These are phyloP conservation scores for Centruroides sculpturatus DNA, from an alignment of 1,140 invertebrate genomes.

Conservation along the genomic window DNA sequence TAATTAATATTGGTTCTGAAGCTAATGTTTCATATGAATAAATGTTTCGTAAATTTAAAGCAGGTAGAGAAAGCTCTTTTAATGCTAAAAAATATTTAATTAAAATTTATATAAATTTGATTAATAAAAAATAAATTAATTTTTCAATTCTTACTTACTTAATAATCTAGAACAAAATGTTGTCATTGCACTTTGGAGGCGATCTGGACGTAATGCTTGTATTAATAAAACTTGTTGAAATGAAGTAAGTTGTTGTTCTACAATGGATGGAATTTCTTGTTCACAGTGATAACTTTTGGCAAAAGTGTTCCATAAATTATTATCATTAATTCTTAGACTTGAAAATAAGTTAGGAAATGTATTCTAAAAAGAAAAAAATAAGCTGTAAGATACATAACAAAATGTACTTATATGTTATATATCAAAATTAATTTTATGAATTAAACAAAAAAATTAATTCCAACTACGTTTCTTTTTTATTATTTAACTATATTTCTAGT, in stretches of 20 bases:
- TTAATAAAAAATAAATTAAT: neutral
- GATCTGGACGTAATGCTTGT: conserved; percentile 66
- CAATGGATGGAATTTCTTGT: conserved; percentile 35
- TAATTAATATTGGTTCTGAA: conserved; percentile 55
- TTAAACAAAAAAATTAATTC: no score
- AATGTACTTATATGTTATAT: no score
- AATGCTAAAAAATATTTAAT: conserved; percentile 31
- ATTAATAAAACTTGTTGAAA: conserved; percentile 73
- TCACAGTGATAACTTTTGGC: conserved; percentile 42
- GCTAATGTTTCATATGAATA: conserved; percentile 31
- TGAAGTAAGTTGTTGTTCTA: conserved; percentile 41
- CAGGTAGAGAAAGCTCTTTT: conserved; percentile 43
- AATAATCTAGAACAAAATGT: conserved; percentile 52
- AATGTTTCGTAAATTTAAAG: conserved; percentile 43
- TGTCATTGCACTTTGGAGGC: conserved; percentile 52
- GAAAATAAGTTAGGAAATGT: conserved; percentile 35
- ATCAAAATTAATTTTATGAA: no score
- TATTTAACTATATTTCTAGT: no score
- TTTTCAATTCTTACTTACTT: conserved; percentile 30
- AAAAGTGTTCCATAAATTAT: conserved; percentile 49
- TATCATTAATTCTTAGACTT: conserved; percentile 44
- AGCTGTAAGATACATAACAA: neutral
- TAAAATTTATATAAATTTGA: conserved; percentile 1
- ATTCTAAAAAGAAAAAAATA: neutral
- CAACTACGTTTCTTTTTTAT: no score